Base-by-base conservation (phyloP, 2,113 vertebrate species). In the Enhydra lutris region DNA sequence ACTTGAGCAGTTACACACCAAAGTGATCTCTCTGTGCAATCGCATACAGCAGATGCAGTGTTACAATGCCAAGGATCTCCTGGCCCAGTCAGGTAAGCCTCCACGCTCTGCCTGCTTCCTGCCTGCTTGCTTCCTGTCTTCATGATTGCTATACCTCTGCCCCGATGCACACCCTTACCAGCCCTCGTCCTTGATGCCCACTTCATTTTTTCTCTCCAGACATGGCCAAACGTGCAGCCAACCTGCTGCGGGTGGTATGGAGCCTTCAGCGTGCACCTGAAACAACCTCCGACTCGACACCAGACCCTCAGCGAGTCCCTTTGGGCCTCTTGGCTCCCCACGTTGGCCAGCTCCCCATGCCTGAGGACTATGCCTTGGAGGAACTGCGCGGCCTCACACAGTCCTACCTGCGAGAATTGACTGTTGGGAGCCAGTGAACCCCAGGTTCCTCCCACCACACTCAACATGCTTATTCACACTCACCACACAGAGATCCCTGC, bases 331-430 rank as follows among this genome's bases (percentile, higher is more conserved):
- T 99, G 26, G 99, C 99, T 0, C 99, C 99, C 0, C 99, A 99
- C 98, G 98, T 99, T 12, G 99, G 99, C 4, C 99, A 99, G 6
- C 99, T 99, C 63, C 99, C 99, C 11, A 99, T 99, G 99, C 99
- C 99, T 0, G 99, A 99, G 98, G 99, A 99, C 98, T 99, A 99
- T 8, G 99, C 99, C 50, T 98, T 99, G 98, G 99, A 99, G 97
- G 99, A 99, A 97, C 99, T 99, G 26, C 99, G 99, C 0, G 98
- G 99, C 79, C 99, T 99, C 95, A 99, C 99, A 1, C 99, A 99
- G 98, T 99, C 99, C 0, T 99, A 99, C 98, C 98, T 99, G 14
- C 98, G 98, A 0, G 99, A 99, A 99, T 99, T 99, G 87, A 98
- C 99, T 0, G 96, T 99, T 3, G 97, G 73, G 85, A 98, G 99